Evolutionary conservation across 1,140 invertebrate species (phyloP).

Genomic region (Zaprionus gabonicus): DNA sequence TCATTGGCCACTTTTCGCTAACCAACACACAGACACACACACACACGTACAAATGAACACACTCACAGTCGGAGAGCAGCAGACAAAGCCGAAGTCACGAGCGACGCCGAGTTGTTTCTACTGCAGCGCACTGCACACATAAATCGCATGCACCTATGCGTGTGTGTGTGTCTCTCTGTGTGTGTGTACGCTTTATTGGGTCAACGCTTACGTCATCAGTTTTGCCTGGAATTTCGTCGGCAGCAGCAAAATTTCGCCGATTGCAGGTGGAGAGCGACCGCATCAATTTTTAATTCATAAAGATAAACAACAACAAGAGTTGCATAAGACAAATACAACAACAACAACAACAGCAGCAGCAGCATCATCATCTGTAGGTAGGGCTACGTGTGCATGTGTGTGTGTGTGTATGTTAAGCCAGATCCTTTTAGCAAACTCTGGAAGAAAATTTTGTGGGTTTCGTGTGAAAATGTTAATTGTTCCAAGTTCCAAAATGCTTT

Average conservation of each 20-base stretch:
- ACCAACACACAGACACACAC: slow-evolving; percentile 40
- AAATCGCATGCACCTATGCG: slow-evolving; percentile 36
- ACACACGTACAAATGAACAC: slow-evolving; percentile 18
- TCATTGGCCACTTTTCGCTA: slow-evolving; percentile 78
- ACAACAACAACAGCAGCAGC: background rate
- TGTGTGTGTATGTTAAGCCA: background rate
- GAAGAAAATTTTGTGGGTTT: too few species aligned
- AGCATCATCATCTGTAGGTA: background rate
- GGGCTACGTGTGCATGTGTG: background rate
- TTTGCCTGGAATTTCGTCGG: slow-evolving; percentile 66
- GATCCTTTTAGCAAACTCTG: background rate
- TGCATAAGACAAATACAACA: slow-evolving; percentile 37
- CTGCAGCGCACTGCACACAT: slow-evolving; percentile 44
- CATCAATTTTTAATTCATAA: slow-evolving; percentile 54
- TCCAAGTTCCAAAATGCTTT: too few species aligned
- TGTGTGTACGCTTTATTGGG: slow-evolving; percentile 69
- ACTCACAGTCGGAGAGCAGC: slow-evolving; percentile 44
- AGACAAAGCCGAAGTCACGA: slow-evolving; percentile 77
- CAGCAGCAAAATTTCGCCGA: slow-evolving; percentile 35
- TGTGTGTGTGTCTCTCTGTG: slow-evolving; percentile 9
- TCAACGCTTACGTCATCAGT: slow-evolving; percentile 77
- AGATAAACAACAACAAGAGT: slow-evolving; percentile 40
- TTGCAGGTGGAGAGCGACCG: slow-evolving; percentile 35
- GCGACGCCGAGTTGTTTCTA: slow-evolving; percentile 53
- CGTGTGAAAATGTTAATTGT: too few species aligned